Base-by-base conservation (phyloP, 2,797 vertebrate species). In the Cuculus canorus region DNA sequence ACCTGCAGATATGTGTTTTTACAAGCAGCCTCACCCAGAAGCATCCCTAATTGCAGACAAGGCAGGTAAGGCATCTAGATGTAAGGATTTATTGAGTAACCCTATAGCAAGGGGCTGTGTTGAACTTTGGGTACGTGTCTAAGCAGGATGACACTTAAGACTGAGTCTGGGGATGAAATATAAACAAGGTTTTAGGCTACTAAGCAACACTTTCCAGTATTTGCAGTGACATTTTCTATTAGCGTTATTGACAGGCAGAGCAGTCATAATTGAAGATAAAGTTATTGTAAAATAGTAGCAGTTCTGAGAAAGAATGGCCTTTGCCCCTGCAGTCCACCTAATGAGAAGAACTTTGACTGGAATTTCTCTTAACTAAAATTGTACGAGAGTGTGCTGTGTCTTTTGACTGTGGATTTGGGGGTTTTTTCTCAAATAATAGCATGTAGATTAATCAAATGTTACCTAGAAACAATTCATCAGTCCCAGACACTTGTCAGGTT, bases 1-100 rank as follows among this genome's bases (percentile, higher is more conserved):
- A 61, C 35, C n/a, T 32, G 13, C 60, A 81, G 60, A 37, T 16
- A 54, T 0, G 0, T 17, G 28, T 27, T 43, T 65, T 9, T 64
- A 54, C 33, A 27, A 3, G 2, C 33, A 87, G 43, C 53, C 43
- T 66, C 70, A 28, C 35, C 28, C 65, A 73, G 48, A 86, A 77
- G 39, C 17, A 32, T 56, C 24, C 53, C 54, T 71, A 83, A 30
- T n/a, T 37, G 25, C 77, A 72, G 53, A 45, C 54, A 47, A 82
- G 89, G 50, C 2, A 5, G 56, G 21, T 27, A 32, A 83, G 21
- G 33, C 0, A 0, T 33, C 30, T n/a, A 0, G 7, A 16, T 28
- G 19, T 65, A 33, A 25, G 48, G 50, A 71, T 57, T 32, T 39
- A 57, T 7, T 48, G 48, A 81, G 25, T 15, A 64, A 27, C 28